Evolutionary conservation across 2,888 invertebrate species (phyloP).

Genomic region (Elmis aenea): DNA sequence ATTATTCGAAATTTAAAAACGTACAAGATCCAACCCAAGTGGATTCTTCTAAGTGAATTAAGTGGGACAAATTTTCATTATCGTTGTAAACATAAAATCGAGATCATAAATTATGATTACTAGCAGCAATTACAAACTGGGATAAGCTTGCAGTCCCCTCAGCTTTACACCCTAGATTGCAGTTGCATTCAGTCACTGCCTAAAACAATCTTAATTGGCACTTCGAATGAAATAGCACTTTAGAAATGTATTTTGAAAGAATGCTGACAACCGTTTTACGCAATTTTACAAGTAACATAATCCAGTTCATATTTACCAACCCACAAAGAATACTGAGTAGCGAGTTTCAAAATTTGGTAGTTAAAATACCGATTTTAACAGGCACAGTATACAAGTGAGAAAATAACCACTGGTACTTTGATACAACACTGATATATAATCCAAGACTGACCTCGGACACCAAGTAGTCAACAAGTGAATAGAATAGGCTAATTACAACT

Average conservation of each 20-base stretch:
- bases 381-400: constrained; percentile 45
- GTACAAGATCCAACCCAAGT: constrained; percentile 29
- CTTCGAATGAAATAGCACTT: constrained; percentile 47
- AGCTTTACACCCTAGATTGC: constrained; percentile 11
- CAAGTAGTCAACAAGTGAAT: constrained; percentile 37
- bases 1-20: constrained; percentile 28
- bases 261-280: constrained; percentile 28
- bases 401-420: constrained; percentile 41
- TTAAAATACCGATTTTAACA: constrained; percentile 40
- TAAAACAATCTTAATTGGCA: constrained; percentile 46
- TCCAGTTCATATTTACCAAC: constrained; percentile 28
- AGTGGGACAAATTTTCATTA: constrained; percentile 28
- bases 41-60: constrained; percentile 20
- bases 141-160: constrained; percentile 7
- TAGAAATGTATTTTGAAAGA: constrained; percentile 28
- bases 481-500: constrained; percentile 43
- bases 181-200: constrained; percentile 27
- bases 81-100: constrained; percentile 44
- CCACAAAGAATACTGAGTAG: constrained; percentile 44
- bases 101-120: constrained; percentile 39
- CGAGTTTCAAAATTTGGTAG: constrained; percentile 34
- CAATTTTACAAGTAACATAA: constrained; percentile 15
- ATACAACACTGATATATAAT: constrained; percentile 44
- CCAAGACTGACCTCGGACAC: constrained; percentile 29
- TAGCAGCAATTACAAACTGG: constrained; percentile 20